Percentiles rank a stretch among this genome's conserved stretches.
These are phyloP conservation scores for Ptilorrhoa leucosticta DNA, from an alignment of 2,113 vertebrate genomes.

Conservation along the genomic window DNA sequence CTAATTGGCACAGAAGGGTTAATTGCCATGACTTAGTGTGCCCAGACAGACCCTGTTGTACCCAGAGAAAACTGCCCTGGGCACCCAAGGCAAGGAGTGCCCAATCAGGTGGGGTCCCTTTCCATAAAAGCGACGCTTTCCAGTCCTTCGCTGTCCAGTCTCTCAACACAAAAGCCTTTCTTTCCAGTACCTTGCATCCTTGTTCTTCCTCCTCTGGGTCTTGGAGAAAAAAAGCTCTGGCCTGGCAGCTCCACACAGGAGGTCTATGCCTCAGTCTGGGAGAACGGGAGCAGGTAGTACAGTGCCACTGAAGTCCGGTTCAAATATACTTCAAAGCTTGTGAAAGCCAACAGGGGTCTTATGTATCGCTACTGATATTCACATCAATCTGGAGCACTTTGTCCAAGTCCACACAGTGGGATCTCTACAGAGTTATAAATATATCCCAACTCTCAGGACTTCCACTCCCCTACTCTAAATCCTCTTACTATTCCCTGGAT, in stretches of 20 bases:
- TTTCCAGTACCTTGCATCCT: background rate
- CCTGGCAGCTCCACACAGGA: background rate
- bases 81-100: background rate
- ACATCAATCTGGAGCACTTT: constrained; percentile 48
- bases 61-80: background rate
- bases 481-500: background rate
- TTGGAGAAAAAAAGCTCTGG: background rate
- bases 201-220: background rate
- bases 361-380: constrained; percentile 29
- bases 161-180: background rate
- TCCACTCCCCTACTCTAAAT: constrained; percentile 20
- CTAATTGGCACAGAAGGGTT: background rate
- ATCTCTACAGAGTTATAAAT: constrained; percentile 58
- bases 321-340: constrained; percentile 58
- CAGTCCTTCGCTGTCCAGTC: background rate
- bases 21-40: background rate
- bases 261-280: constrained; percentile 15
- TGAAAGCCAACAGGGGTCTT: constrained; percentile 62
- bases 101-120: background rate
- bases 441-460: constrained; percentile 33
- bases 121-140: background rate
- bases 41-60: background rate
- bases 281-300: constrained; percentile 21
- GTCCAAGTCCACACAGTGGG: constrained; percentile 52
- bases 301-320: constrained; percentile 64